Percentiles rank a stretch among this genome's conserved stretches.
These are phyloP conservation scores for Meloidogyne exigua DNA, from an alignment of 1,140 invertebrate species.

Conservation along the genomic window DNA sequence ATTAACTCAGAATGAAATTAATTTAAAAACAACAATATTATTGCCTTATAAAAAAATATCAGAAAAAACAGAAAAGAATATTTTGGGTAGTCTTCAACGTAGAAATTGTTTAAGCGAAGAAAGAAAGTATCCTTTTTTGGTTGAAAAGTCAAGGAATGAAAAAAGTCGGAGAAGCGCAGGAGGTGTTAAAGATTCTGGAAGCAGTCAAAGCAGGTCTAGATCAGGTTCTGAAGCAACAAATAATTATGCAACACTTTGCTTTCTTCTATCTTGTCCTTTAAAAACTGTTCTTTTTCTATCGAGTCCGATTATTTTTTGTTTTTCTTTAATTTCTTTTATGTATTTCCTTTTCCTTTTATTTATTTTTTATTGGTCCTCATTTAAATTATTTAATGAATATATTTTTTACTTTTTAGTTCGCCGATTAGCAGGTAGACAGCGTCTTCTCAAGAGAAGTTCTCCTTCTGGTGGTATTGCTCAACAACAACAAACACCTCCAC, in stretches of 20 bases:
- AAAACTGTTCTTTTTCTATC: neutral
- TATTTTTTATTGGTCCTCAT: neutral
- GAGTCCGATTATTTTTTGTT: neutral
- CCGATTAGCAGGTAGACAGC: constrained; percentile 71
- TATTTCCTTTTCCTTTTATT: constrained; percentile 27
- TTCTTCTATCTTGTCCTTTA: neutral
- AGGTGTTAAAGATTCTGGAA: neutral
- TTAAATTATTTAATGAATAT: constrained; percentile 38
- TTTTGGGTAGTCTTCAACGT: neutral
- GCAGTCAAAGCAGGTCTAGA: neutral
- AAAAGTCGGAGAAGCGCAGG: neutral
- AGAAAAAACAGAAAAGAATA: neutral
- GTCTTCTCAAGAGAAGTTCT: constrained; percentile 74
- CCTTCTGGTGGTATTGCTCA: constrained; percentile 39
- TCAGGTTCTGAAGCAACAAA: neutral
- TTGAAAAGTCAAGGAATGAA: neutral
- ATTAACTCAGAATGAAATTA: neutral
- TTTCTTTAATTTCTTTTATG: constrained; percentile 2
- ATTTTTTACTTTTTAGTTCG: constrained; percentile 62
- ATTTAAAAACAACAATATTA: neutral
- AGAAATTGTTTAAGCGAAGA: constrained; percentile 6
- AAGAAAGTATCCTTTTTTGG: neutral
- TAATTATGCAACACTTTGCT: neutral
- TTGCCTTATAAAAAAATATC: neutral
- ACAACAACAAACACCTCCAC: constrained; percentile 19